Base-by-base conservation (phyloP, 2,888 invertebrate genomes). In the Thereva nobilitata region DNA sequence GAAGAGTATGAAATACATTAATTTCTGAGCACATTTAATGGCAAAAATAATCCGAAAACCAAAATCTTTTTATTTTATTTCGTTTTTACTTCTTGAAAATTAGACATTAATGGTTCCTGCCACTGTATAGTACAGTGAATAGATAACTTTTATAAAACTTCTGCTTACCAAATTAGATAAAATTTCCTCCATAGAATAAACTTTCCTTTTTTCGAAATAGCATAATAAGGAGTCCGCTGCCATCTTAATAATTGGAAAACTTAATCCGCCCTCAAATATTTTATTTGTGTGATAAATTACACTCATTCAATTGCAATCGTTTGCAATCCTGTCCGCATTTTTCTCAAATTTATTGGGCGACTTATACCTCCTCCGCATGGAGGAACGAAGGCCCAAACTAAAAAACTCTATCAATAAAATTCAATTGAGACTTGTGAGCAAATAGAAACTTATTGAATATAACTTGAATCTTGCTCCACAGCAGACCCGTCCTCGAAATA, bases 401-500 rank as follows among this genome's bases (percentile, higher is more conserved):
- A 50, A 61, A 61, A 61, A 61, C 61, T 61, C 61, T 61, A 61
- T 61, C 61, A 61, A 61, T 61, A 61, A 61, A 61, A 61, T 61
- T 61, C 61, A 61, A 61, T 61, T 61, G 61, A 61, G 61, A 61
- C 50, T 49, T 61, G 50, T 61, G 50, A 61, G 61, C 61, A 61
- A 61, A 61, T 61, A 61, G 61, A 61, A 61, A 61, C 61, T 61
- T 61, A 61, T 61, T 61, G 61, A 61, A 61, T 61, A 61, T 61
- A 61, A 61, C 61, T 61, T 61, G 61, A 61, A 61, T 61, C 61
- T 61, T 61, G 50, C 61, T 61, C 38, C 38, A 23, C 49, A 40
- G 23, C 61, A 38, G 37, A 61, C 61, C 23, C 50, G 50, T 61
- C 37, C 61, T 61, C 61, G 23, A 50, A 61, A 61, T 61, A 50